Evolutionary conservation across 2,797 vertebrate species (phyloP), one percentile per base, ranked within the genome.

Genomic region (Centropyge bicolor): DNA sequence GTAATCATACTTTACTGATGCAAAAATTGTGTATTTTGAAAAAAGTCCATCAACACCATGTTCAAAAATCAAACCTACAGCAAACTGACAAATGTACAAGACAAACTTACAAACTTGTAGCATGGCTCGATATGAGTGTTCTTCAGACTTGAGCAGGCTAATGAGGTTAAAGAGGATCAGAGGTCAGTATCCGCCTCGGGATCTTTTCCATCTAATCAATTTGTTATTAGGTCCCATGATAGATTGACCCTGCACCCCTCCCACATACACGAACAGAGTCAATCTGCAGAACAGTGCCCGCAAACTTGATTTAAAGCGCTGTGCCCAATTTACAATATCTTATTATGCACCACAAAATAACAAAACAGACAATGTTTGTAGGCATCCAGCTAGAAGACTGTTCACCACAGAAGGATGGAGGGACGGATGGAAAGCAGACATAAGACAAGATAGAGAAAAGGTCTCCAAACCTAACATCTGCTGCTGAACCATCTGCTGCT

Each of bases 131-230:
- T 56, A 24, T 36, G 55, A 20, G 13, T 38, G 62, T 40, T 3
- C 24, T 11, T 62, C 6, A 12, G 40, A 27, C 10, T 55, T n/a
- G 7, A 24, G 24, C 5, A 52, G 22, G 19, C 9, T 17, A 60
- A 46, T 24, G 14, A 31, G 57, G 20, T 40, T 22, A 54, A 66
- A 55, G 16, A 41, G 5, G 36, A 40, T 52, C 38, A 57, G 36
- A 66, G 72, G 71, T 35, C 31, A 67, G 8, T 4, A 2, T 14
- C 24, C 0, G 51, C 71, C 67, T 27, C 9, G 16, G 70, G 75
- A 31, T 8, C 13, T 52, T 74, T 52, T 31, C 52, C 52, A 59
- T 70, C 6, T 1, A 24, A 59, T 78, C 67, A 63, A 57, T 72
- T 45, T 65, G 41, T 62, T 40, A 20, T 49, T 57, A 35, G 45